phyloP scores from a whole-genome alignment of 1,140 invertebrate genomes.

The Caenorhabditis brenneri region DNA sequence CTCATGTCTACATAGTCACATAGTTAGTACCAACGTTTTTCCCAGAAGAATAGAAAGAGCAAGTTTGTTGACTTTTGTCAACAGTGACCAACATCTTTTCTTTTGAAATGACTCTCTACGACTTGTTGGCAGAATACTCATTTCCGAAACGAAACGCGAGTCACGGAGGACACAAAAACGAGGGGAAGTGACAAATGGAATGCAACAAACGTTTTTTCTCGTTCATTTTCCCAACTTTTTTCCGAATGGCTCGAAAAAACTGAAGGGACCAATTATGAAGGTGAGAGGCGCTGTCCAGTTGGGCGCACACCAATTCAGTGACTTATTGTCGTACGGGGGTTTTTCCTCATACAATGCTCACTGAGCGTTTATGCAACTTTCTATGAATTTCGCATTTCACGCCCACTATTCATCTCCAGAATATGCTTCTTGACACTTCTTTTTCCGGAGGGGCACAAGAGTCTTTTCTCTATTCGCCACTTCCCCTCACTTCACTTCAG shows the following conservation, averaged over 20 bases:
- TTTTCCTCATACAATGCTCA: constrained; percentile 5
- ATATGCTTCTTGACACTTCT: constrained; percentile 25
- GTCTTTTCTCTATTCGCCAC: not conserved
- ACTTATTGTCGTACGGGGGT: constrained; percentile 4
- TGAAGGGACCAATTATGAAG: constrained; percentile 33
- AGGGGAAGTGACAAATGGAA: constrained; percentile 25
- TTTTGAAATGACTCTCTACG: constrained; percentile 26
- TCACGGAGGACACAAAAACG: constrained; percentile 32
- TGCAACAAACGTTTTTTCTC: constrained; percentile 17
- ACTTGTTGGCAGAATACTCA: constrained; percentile 40
- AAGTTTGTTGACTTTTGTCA: constrained; percentile 27
- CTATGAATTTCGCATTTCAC: constrained; percentile 38
- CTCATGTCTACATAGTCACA: not conserved
- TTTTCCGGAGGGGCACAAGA: constrained; percentile 5
- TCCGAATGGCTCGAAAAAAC: not conserved
- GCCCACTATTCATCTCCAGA: constrained; percentile 20
- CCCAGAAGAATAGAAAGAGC: not conserved
- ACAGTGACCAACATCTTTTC: constrained; percentile 11
- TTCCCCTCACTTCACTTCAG: not conserved
- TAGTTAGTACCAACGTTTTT: not conserved
- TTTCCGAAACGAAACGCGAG: constrained; percentile 2
- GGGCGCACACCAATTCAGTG: constrained; percentile 27
- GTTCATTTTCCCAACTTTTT: not conserved
- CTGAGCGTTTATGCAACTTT: constrained; percentile 35
- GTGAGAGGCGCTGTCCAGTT: constrained; percentile 15